Base-by-base conservation (phyloP, 2,797 vertebrate genomes). In the Platyrinchus mystaceus region DNA sequence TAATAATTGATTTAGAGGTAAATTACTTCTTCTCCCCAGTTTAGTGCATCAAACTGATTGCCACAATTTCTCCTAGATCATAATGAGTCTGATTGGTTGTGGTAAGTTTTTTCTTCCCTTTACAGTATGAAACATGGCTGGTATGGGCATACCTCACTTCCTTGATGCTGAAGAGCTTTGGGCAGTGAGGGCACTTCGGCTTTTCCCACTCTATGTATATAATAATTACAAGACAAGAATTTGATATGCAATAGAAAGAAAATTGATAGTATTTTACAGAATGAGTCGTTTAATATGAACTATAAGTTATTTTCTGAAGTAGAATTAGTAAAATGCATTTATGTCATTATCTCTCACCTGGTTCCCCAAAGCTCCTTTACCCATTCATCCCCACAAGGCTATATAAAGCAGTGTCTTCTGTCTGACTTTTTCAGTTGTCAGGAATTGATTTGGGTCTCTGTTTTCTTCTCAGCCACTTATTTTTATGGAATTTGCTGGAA, bases 321-420 rank as follows among this genome's bases (percentile, higher is more conserved):
- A 16, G 4, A 79, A 62, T 39, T 69, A 46, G 34, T 3, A 30
- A 68, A 78, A 32, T 0, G 2, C 1, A 0, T 50, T 77, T 80
- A 27, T 58, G 5, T 30, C 0, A 0, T 67, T 49, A 30, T 16
- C 4, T 60, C 49, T 67, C 26, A 70, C 4, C 10, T 18, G 47
- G 41, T 4, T 50, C 11, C 22, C 21, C 16, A 69, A 16, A 83
- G 12, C 8, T 53, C 6, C 43, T 69, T 71, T 55, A 4, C 5
- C 8, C 8, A 74, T 55, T 74, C 26, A 77, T 50, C 14, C 37
- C 14, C 36, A 80, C 4, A 7, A 49, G 37, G 12, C 20, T 82
- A 50, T 7, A 55, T 14, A 83, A 76, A 79, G 27, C 19, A 43
- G 2, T 32, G 8, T 7, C 8, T 78, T 95, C 47, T 63, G 4